Base-by-base conservation (phyloP, 2,888 invertebrate species). In the Cheilosia vulpina region DNA sequence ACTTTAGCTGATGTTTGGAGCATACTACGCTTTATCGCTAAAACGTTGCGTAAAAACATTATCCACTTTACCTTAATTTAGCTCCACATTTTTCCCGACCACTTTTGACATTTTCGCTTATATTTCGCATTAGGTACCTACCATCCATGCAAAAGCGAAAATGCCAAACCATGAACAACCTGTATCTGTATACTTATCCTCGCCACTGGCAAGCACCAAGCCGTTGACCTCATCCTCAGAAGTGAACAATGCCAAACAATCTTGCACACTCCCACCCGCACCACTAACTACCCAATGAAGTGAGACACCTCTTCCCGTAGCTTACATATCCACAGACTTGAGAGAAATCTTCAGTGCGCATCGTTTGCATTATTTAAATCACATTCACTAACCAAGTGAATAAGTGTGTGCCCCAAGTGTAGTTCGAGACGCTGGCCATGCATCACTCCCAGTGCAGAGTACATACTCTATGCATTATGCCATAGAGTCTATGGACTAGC, bases 341-440 rank as follows among this genome's bases (percentile, higher is more conserved):
- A 41, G 21, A 41, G 58, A 5, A 21, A 24, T 58, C 41, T 24
- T 58, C 55, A 45, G 43, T 5, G n/a, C 45, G 38, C 38, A 38
- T 41, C 68, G 55, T 55, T 55, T 68, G 45, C 68, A 68, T 57
- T 68, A 68, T 45, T 57, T 31, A 34, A 68, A 68, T 57, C 57
- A 45, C 45, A 68, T 43, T 68, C 45, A 43, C 68, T 57, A 57
- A 45, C 57, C 68, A 45, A 41, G 15, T 45, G 55, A 45, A 24
- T 52, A 38, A 66, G 47, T 53, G 41, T 66, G 21, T 17, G 55
- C 55, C 31, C 11, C 55, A 53, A 27, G 66, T 24, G 53, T 43
- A 55, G 66, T 43, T 66, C 66, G 53, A 41, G 41, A 45, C 68
- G 31, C 21, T 17, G 19, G 43, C 43, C 45, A 68, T 68, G 55